Evolutionary conservation across 2,888 invertebrate species (phyloP), one percentile per base, ranked within the genome.

Genomic region (Scaptomyza caliginosa): DNA sequence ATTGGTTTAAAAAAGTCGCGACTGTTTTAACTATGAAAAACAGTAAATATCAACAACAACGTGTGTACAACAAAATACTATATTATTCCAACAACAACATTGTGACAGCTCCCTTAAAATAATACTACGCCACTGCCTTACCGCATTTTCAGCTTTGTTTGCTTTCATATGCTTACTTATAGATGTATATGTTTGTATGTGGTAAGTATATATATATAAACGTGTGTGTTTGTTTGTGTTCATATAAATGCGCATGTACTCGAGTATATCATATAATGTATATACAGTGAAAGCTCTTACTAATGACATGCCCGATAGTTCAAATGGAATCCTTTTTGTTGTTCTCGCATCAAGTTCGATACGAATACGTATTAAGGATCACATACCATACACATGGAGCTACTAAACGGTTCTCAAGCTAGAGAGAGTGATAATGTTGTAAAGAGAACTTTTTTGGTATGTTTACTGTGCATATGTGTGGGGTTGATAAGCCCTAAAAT

Each of bases 141-240:
- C 84, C 84, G 86, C 84, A 84, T 88, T 84, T 84, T 88, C 84
- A 86, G 88, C 84, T 84, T 84, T 82, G 86, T 88, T 88, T 83
- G 86, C 84, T 80, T 81, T 82, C 72, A 87, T 69, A 83, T 83
- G 80, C 83, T 83, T 83, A 71, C 88, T 83, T 79, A 79, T 86
- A 68, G 63, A 77, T 82, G 68, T 67, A 51, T 69, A 59, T 67
- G 55, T 72, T 56, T 74, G 56, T 63, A 42, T 70, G 63, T 68
- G 64, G 62, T 59, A 58, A 58, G 34, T 54, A 51, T 46, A 24
- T 62, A 45, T 51, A n/a, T 60, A n/a, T n/a, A n/a, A n/a, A n/a
- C n/a, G 34, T 63, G 24, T 55, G 50, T 77, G 51, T 54, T 19
- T 67, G 63, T 57, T 36, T 74, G 39, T 73, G 63, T 54, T 59